A percentile compares a stretch with the other conserved stretches of the same genome.
These are phyloP conservation scores for Bradypus variegatus DNA, from an alignment of 2,797 vertebrate species.

Conservation along the genomic window DNA sequence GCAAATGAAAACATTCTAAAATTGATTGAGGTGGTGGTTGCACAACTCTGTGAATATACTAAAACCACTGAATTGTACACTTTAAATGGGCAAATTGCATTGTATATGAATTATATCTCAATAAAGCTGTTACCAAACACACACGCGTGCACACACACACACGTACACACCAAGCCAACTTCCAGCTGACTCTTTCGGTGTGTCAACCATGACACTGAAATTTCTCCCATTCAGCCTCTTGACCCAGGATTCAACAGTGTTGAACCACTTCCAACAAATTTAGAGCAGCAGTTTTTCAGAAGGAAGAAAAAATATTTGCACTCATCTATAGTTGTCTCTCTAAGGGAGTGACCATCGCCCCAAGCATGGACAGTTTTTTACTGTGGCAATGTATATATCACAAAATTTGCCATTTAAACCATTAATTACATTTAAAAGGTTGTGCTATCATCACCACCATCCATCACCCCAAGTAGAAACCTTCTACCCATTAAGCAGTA, in stretches of 20 bases:
- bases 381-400: too few relatives aligned
- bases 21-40: not conserved
- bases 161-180: accelerated
- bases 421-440: too few relatives aligned
- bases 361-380: not conserved
- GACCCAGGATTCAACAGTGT: not conserved
- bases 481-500: too few relatives aligned
- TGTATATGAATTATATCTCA: not conserved
- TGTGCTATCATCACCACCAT: too few relatives aligned
- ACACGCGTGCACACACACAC: not conserved
- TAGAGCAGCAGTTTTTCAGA: not conserved
- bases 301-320: not conserved
- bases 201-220: not conserved
- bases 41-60: not conserved
- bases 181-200: not conserved
- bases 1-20: not conserved
- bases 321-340: not conserved
- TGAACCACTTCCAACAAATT: slow-evolving; percentile 2
- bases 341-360: not conserved
- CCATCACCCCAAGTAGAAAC: too few relatives aligned
- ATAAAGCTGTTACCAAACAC: not conserved
- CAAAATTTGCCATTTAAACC: too few relatives aligned
- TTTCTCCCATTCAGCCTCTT: not conserved
- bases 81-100: not conserved
- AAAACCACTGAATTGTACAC: not conserved